Evolutionary conservation across 2,888 invertebrate genomes (phyloP), one percentile per base, ranked within the genome.

Genomic region (Dasypolia templi): DNA sequence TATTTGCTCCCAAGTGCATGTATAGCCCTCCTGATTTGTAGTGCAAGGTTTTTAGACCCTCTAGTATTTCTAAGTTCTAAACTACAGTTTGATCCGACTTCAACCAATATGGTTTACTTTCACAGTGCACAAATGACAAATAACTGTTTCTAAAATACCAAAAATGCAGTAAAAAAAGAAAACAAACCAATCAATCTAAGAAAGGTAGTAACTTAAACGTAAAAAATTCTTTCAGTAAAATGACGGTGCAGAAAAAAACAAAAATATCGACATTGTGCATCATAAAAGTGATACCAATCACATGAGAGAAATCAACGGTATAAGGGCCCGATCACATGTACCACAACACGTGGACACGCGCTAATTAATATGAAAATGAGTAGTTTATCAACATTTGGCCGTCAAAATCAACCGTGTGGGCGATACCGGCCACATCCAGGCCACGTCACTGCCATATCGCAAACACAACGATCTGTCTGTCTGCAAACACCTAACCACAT

Each of bases 81-180:
- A 26, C 14, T 46, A 35, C 3, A 44, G 6, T 61, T 42, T 66
- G 26, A 76, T 70, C 70, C 82, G 66, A 81, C 70, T 85, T 61
- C 19, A 58, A 68, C 82, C 77, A 71, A 58, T 14, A 64, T 44
- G 77, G 58, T 70, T 67, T 53, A 69, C 82, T 69, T 82, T 82
- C 4, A 82, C 42, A 85, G 68, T 81, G 85, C 81, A 85, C 78
- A 82, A 56, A 70, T 58, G 58, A 61, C 32, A 65, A 35, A 2
- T 32, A 1, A 46, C 0, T n/a, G 3, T 29, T 32, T 56, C 11
- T 9, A 61, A 19, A 39, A 51, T 3, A 26, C 0, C 26, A 61
- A 56, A 49, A 58, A 81, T 7, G 12, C 5, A 32, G 4, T 68
- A 0, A 67, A 17, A 32, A 49, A 35, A 42, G 6, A 14, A 56